Evolutionary conservation across 2,888 invertebrate genomes (phyloP), one percentile per base, ranked within the genome.

Genomic region (Prosopocoilus inquinatus): DNA sequence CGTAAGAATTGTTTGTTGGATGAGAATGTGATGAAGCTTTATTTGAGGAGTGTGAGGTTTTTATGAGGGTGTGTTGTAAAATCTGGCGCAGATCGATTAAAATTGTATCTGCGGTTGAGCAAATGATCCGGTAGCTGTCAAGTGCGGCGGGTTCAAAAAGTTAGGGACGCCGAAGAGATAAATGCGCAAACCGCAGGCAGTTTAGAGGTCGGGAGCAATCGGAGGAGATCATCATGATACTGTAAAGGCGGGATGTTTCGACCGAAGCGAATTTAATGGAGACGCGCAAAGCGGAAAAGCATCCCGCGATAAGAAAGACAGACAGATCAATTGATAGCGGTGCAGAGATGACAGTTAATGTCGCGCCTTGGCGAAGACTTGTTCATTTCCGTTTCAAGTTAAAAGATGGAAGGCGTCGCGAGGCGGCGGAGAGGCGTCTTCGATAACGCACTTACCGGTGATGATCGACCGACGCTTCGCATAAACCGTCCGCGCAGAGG

Each of bases 251-350:
- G 62, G 63, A 67, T 68, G 64, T 65, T 65, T 64, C 66, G 64
- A 69, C 67, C 68, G 65, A 64, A 62, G 58, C 64, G 68, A 73
- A 72, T 73, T 74, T 74, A 75, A 75, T 71, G 72, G 72, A 70
- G 72, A 68, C 69, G 71, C 73, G 68, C 72, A 73, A 73, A 71
- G 71, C 73, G 74, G 73, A 74, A 75, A 74, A 74, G 74, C 72
- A 74, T 71, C 70, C 62, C 66, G 62, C 69, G 75, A 75, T 75
- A 75, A 75, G 74, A 69, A 71, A 72, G 72, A 74, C 73, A 72
- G 74, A 70, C 74, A 76, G 73, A 75, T 75, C 74, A 73, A 75
- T 75, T 74, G 75, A 76, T 75, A 74, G 70, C 69, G 63, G 56
- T 60, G 67, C 67, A 72, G 66, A 72, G 73, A 74, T 74, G 74